Evolutionary conservation across 2,113 vertebrate species (phyloP).

Genomic region (Larimichthys crocea): DNA sequence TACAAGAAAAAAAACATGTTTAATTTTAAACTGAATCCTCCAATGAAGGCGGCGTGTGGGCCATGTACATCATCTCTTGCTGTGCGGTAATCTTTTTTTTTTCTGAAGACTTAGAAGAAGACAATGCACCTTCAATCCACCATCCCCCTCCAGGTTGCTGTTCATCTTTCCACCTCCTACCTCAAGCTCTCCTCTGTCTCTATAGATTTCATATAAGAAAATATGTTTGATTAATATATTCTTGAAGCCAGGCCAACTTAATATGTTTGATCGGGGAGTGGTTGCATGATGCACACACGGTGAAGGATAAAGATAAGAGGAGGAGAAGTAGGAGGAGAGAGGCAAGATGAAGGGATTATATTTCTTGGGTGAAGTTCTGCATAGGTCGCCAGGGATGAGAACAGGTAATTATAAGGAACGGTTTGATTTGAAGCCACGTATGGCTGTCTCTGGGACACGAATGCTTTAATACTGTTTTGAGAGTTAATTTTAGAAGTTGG

Average conservation of each 20-base stretch:
- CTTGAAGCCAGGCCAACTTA: conserved; percentile 49
- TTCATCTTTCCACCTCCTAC: conserved; percentile 4
- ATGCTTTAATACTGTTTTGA: conserved; percentile 43
- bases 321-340: conserved; percentile 22
- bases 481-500: conserved; percentile 45
- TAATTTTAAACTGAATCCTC: conserved; percentile 52
- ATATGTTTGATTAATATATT: conserved; percentile 57
- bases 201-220: conserved; percentile 28
- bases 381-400: conserved; percentile 53
- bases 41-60: conserved; percentile 34
- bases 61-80: conserved; percentile 9
- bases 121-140: conserved; percentile 17
- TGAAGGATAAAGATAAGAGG: conserved; percentile 49
- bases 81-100: conserved; percentile 41
- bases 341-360: conserved; percentile 62
- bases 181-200: conserved; percentile 8
- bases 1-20: conserved; percentile 37
- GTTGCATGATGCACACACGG: conserved; percentile 52
- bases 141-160: conserved; percentile 1
- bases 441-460: conserved; percentile 38
- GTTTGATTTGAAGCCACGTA: conserved; percentile 58
- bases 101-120: conserved; percentile 7
- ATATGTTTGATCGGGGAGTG: conserved; percentile 57
- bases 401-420: conserved; percentile 60
- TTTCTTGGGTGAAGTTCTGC: conserved; percentile 59